Evolutionary conservation across 2,113 vertebrate species (phyloP), one percentile per base, ranked within the genome.

Genomic region (Rhineura floridana): DNA sequence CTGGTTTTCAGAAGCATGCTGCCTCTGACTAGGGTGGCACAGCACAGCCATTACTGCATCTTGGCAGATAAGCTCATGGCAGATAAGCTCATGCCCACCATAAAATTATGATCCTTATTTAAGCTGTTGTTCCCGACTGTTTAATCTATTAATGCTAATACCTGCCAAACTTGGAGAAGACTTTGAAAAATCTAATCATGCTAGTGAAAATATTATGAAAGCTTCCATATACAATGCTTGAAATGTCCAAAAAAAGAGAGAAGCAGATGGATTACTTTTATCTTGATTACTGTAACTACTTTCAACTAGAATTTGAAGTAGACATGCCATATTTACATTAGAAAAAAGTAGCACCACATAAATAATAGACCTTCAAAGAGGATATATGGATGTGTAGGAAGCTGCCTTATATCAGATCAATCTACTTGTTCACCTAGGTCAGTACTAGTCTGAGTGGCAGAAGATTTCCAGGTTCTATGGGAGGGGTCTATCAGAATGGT

Each of bases 191-290:
- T 28, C 2, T 88, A 85, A 62, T 88, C 0, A 0, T 72, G 9
- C 63, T 87, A 87, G 90, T 91, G 92, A 85, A 79, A 33, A 92
- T 91, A 92, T 93, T 95, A 78, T 84, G 44, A 91, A 50, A 42
- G 0, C 69, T 48, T 86, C 12, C 17, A 52, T 42, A 67, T 92
- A 73, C 93, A 92, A 88, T 1, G 44, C 69, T 85, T 15, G 81
- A 86, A 88, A 86, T 23, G 30, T 39, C 88, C 42, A 73, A 17
- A 59, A 90, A 91, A 46, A 90, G 62, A 59, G 55, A 59, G 21
- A 59, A 59, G 55, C 92, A 77, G 36, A 33, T 65, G 44, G 77
- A 50, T 87, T 88, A 28, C 81, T 67, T 82, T 63, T 55, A 81
- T 39, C 21, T 62, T 83, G 62, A 83, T 83, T 46, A 90, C 19